These are phyloP conservation scores for Platyscapa corneri DNA, from an alignment of 1,140 invertebrate species.

Conservation along the genomic window DNA sequence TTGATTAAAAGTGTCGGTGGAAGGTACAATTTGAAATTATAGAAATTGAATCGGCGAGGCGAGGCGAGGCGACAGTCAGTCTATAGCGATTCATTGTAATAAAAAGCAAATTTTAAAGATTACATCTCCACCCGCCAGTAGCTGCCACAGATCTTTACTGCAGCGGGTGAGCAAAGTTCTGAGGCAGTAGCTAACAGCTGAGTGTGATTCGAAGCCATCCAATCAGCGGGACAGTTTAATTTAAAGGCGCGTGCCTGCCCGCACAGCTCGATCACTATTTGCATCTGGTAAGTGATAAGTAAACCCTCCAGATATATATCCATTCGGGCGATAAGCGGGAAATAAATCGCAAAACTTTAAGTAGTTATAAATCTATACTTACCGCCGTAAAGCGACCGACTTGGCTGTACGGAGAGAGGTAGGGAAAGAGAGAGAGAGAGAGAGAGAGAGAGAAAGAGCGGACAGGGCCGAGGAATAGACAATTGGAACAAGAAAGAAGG, in stretches of 20 bases:
- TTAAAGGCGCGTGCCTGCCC: constrained; percentile 61
- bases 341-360: constrained; percentile 76
- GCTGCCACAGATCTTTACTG: constrained; percentile 18
- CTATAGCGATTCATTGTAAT: constrained; percentile 43
- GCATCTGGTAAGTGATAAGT: constrained; percentile 75
- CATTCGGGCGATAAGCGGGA: constrained; percentile 69
- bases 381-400: constrained; percentile 54
- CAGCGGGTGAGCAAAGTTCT: constrained; percentile 33
- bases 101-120: constrained; percentile 54
- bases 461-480: constrained; percentile 6
- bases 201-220: constrained; percentile 58
- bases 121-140: constrained; percentile 27
- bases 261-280: constrained; percentile 62
- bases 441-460: too few relatives aligned
- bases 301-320: constrained; percentile 63
- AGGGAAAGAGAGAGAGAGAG: constrained; percentile 55
- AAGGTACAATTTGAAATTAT: constrained; percentile 39
- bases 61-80: constrained; percentile 8
- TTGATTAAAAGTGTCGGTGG: constrained; percentile 31
- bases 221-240: constrained; percentile 67
- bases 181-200: constrained; percentile 32
- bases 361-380: constrained; percentile 75
- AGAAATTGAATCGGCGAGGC: constrained; percentile 35
- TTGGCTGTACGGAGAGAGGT: constrained; percentile 8
- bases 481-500: constrained; percentile 51